phyloP scores from a whole-genome alignment of 2,888 invertebrate species.

The Nemurella pictetii region DNA sequence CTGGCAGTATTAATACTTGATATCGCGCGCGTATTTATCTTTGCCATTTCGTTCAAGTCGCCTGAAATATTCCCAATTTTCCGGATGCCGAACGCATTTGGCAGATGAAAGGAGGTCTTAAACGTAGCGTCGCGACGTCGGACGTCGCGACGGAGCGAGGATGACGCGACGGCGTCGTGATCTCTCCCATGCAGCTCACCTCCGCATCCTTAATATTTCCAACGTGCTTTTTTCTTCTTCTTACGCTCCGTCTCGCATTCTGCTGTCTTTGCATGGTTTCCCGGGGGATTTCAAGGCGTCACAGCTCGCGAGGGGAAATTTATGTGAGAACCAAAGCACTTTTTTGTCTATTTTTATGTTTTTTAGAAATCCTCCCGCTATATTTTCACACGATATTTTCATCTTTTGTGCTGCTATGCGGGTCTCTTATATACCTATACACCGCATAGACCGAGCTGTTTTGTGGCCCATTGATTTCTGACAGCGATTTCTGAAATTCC shows the following conservation, averaged over 20 bases:
- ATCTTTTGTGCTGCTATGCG: background rate
- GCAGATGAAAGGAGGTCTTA: background rate
- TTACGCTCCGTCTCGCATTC: background rate
- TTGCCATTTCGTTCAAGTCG: background rate
- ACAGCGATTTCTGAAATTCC: background rate
- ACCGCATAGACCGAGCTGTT: background rate
- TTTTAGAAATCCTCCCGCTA: background rate
- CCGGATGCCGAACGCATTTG: background rate
- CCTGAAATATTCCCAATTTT: constrained; percentile 2
- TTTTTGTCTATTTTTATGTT: background rate
- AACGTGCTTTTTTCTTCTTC: background rate
- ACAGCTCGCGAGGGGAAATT: background rate
- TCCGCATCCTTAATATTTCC: background rate
- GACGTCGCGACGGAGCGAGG: background rate
- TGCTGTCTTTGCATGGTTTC: background rate
- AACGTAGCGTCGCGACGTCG: background rate
- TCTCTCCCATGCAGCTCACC: background rate
- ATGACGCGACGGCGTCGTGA: background rate
- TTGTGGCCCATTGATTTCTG: background rate
- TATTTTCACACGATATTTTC: background rate
- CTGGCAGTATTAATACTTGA: too few relatives aligned
- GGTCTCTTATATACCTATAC: background rate
- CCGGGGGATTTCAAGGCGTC: background rate
- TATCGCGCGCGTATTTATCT: background rate
- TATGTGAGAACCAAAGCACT: background rate